Evolutionary conservation across 2,113 vertebrate species (phyloP).

Genomic region (Saguinus midas): DNA sequence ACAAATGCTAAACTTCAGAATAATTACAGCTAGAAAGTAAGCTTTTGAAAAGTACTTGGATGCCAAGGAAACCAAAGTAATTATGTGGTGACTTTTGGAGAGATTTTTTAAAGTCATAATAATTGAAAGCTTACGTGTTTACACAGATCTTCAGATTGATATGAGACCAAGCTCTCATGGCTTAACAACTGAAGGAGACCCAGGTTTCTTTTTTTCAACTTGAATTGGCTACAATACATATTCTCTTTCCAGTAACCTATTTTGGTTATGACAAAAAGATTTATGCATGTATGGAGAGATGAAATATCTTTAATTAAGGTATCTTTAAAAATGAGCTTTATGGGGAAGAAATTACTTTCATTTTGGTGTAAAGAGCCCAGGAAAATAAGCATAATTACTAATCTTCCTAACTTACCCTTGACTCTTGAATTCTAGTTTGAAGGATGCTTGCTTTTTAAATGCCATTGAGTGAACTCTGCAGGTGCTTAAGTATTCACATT

Average conservation of each 20-base stretch:
- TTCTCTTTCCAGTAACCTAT: neutral
- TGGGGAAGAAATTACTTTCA: slow-evolving; percentile 41
- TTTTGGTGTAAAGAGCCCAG: slow-evolving; percentile 39
- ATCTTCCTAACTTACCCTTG: neutral
- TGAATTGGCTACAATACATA: neutral
- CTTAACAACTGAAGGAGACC: neutral
- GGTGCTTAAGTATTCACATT: slow-evolving; percentile 58
- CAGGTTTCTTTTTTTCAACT: neutral
- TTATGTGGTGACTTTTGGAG: neutral
- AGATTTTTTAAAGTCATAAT: slow-evolving; percentile 16
- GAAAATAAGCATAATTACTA: slow-evolving; percentile 43
- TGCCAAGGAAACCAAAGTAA: neutral
- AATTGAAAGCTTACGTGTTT: neutral
- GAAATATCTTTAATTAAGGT: slow-evolving; percentile 13
- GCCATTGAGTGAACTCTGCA: neutral
- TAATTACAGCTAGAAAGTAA: slow-evolving; percentile 17
- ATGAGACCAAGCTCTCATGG: neutral
- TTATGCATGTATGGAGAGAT: neutral
- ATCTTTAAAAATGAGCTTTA: slow-evolving; percentile 53
- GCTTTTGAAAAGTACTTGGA: slow-evolving; percentile 1
- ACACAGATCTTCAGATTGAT: neutral
- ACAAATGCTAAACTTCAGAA: neutral
- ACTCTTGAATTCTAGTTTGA: slow-evolving; percentile 41
- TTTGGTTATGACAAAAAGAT: neutral
- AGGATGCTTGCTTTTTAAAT: slow-evolving; percentile 62